Conservation (phyloP, 1,140 invertebrate species). For the Listronotus bonariensis region DNA sequence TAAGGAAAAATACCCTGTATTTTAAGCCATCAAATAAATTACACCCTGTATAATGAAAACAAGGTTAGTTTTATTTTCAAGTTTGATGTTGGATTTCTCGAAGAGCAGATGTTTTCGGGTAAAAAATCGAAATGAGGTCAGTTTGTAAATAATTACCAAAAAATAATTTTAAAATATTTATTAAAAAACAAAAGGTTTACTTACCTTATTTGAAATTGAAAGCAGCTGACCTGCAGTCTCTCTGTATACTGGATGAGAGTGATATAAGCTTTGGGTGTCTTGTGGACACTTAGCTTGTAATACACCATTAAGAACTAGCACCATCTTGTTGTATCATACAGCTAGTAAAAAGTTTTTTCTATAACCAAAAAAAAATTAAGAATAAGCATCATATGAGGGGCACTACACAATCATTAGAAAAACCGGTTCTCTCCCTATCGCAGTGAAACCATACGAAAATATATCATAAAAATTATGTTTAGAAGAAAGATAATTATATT, state of each 20-base stretch:
- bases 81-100: no score
- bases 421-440: neutral
- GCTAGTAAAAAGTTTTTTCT: neutral
- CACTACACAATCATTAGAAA: neutral
- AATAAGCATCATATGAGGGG: neutral
- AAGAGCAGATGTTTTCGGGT: no score
- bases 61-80: no score
- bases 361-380: neutral
- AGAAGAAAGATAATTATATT: no score
- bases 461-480: no score
- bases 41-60: no score
- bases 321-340: conserved; percentile 65
- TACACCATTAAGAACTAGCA: conserved; percentile 84
- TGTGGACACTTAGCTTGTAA: conserved; percentile 82
- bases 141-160: no score
- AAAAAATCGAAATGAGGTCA: no score
- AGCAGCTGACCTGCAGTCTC: conserved; percentile 80
- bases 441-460: neutral
- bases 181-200: conserved; percentile 3
- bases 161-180: no score
- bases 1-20: no score
- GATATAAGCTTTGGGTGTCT: conserved; percentile 77
- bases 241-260: conserved; percentile 80
- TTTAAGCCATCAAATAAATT: no score
- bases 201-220: conserved; percentile 72